Conservation (phyloP, 2,797 vertebrate genomes). For the Knipowitschia caucasica region DNA sequence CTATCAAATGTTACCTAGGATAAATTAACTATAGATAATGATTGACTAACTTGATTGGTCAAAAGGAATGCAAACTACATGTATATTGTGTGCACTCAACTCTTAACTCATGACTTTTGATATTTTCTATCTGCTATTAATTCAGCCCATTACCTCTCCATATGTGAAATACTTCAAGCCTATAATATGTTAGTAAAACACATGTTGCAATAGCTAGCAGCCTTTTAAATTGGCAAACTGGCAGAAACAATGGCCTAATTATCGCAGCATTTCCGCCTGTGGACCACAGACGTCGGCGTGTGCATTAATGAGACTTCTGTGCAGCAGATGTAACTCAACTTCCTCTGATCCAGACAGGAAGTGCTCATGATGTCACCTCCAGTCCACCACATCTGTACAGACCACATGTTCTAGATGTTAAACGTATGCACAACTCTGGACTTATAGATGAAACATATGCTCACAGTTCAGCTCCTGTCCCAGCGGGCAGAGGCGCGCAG, state of each 20-base stretch:
- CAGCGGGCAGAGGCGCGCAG: constrained; percentile 22
- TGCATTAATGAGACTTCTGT: background rate
- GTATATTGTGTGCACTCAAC: too few relatives aligned
- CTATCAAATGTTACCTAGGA: too few relatives aligned
- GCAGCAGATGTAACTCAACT: constrained; percentile 30
- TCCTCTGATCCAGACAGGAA: constrained; percentile 45
- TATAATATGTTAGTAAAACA: too few relatives aligned
- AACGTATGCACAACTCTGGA: constrained; percentile 39
- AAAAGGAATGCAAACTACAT: too few relatives aligned
- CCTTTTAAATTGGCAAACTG: too few relatives aligned
- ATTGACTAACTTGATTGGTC: too few relatives aligned
- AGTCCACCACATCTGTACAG: constrained; percentile 36
- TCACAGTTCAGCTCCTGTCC: constrained; percentile 38
- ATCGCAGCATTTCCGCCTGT: background rate
- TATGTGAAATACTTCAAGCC: too few relatives aligned
- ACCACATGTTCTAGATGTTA: constrained; percentile 25
- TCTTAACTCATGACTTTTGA: too few relatives aligned
- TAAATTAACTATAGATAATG: too few relatives aligned
- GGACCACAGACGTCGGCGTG: background rate
- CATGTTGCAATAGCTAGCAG: too few relatives aligned
- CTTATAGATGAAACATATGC: constrained; percentile 39
- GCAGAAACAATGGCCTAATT: background rate
- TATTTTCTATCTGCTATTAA: too few relatives aligned
- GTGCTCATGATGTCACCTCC: constrained; percentile 43
- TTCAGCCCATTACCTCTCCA: too few relatives aligned